Conservation (phyloP, 1,140 invertebrate genomes). For the Drosophila miranda region DNA sequence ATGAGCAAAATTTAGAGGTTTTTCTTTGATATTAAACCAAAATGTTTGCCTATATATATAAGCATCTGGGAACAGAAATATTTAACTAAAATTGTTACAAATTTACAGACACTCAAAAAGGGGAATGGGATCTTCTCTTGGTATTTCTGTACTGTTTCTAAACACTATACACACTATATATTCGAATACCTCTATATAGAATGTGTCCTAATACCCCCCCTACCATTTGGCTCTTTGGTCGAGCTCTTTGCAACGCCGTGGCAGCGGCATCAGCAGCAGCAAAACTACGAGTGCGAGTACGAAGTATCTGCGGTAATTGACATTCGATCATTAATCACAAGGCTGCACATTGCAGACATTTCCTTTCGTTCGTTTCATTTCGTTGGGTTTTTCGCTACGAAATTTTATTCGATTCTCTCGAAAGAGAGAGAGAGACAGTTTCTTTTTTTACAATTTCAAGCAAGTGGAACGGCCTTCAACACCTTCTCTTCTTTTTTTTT, state of each 20-base stretch:
- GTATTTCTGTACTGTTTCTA: too few relatives aligned
- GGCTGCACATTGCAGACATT: slow-evolving; percentile 79
- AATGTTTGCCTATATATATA: too few relatives aligned
- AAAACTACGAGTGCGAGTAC: slow-evolving; percentile 9
- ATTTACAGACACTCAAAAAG: too few relatives aligned
- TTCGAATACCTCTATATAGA: too few relatives aligned
- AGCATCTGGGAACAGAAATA: too few relatives aligned
- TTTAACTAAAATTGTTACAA: too few relatives aligned
- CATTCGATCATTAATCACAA: slow-evolving; percentile 81
- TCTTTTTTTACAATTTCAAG: slow-evolving; percentile 30
- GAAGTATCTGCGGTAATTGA: slow-evolving; percentile 79
- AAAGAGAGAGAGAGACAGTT: slow-evolving; percentile 19
- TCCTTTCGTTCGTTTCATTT: slow-evolving; percentile 61
- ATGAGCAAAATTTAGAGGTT: not conserved
- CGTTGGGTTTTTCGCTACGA: slow-evolving; percentile 55
- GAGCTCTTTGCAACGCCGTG: too few relatives aligned
- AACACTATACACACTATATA: too few relatives aligned
- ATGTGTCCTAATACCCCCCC: too few relatives aligned
- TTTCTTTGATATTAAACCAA: not conserved
- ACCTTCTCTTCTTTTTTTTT: slow-evolving; percentile 32
- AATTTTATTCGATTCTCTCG: slow-evolving; percentile 31
- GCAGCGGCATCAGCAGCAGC: slow-evolving; percentile 1
- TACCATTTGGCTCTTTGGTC: too few relatives aligned
- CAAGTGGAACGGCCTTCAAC: slow-evolving; percentile 65
- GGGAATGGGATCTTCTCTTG: too few relatives aligned